Evolutionary conservation across 2,888 invertebrate species (phyloP).

Genomic region (Idaea aversata): DNA sequence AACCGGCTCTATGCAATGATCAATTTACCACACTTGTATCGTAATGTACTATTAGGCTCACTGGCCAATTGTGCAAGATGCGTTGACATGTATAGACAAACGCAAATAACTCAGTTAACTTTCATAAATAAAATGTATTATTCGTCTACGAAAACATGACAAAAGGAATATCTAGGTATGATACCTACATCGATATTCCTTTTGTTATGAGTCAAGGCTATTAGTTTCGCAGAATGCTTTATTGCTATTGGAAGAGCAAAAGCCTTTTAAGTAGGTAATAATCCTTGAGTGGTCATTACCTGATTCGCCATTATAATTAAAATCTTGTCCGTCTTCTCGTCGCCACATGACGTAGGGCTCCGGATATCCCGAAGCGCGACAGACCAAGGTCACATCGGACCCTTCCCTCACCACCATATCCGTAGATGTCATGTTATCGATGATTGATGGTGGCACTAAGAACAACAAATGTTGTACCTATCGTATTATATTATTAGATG

Average conservation of each 20-base stretch:
- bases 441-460: constrained; percentile 94
- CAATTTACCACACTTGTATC: no score
- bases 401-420: constrained; percentile 95
- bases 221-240: neutral
- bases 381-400: constrained; percentile 91
- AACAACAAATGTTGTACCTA: constrained; percentile 27
- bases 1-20: no score
- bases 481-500: constrained; percentile 14
- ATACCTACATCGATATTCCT: neutral
- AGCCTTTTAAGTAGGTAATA: neutral
- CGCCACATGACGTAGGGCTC: constrained; percentile 97
- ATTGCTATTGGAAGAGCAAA: neutral
- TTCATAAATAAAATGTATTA: no score
- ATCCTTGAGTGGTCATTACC: constrained; percentile 71
- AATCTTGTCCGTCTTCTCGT: constrained; percentile 92
- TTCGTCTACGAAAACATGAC: no score
- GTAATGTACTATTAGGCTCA: no score
- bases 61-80: no score
- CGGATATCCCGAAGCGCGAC: constrained; percentile 93
- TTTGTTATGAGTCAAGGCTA: neutral
- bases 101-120: no score
- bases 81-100: no score
- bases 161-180: neutral
- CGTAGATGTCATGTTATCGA: constrained; percentile 93
- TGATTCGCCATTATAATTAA: constrained; percentile 92